Base-by-base conservation (phyloP, 2,888 invertebrate species). In the Agrypnus murinus region DNA sequence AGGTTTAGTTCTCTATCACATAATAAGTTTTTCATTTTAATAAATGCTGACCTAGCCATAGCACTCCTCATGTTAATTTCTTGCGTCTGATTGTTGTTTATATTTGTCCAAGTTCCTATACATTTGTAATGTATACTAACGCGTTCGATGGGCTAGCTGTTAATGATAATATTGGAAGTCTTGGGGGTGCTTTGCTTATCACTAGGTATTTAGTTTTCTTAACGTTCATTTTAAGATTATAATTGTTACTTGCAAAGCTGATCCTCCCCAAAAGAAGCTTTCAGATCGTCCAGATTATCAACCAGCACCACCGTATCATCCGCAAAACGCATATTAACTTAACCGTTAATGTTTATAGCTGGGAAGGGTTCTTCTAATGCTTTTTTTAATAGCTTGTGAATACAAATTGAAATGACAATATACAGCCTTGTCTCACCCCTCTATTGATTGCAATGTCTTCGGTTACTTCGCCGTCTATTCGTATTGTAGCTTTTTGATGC, bases 121-220 rank as follows among this genome's bases (percentile, higher is more conserved):
- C 36, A 57, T 53, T 32, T 53, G 53, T 53, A 53, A 8, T 32
- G n/a, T n/a, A n/a, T n/a, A 3, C 4, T 31, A 34, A 53, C 53
- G 31, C 53, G 31, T 31, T 53, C 32, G n/a, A 53, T 12, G 53
- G 53, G 53, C 8, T 53, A n/a, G 53, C 12, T 53, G 32, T 53
- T 53, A 53, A 31, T 53, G 31, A 32, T 53, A n/a, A 53, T 10
- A 53, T 32, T 53, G 8, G 53, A 32, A 53, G 31, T 53, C n/a
- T 53, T 53, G 31, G 53, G 14, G 31, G 32, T 53, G 32, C 14
- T 53, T 53, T 31, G 53, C 53, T 53, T 32, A 53, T 32, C 53
- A 32, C 53, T 32, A 32, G 32, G 14, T 53, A 53, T 53, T 53
- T 53, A 32, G 53, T 53, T 53, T 25, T 32, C 6, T 53, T 32